A percentile compares a stretch with the other conserved stretches of the same genome.
Evolutionary conservation across 2,888 invertebrate genomes (phyloP).

Genomic region (Cotesia congregata): DNA sequence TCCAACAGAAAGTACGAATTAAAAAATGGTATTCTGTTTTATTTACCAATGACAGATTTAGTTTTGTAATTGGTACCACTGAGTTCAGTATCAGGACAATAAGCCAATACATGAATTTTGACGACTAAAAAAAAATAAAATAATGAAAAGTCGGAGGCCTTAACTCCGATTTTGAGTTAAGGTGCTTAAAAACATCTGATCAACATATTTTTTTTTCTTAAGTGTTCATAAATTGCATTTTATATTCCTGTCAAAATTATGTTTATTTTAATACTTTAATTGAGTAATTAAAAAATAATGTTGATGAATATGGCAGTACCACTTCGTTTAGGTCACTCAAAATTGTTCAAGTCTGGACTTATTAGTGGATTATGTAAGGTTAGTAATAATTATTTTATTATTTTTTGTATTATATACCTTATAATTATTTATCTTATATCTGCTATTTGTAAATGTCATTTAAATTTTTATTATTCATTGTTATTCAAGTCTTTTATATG

Average conservation of each 20-base stretch:
- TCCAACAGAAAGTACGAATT: too few species aligned
- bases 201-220: background rate
- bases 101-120: background rate
- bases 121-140: background rate
- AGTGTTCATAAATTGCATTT: background rate
- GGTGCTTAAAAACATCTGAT: background rate
- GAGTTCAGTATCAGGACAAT: background rate
- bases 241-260: background rate
- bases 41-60: background rate
- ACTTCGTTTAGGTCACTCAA: background rate
- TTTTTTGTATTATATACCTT: background rate
- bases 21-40: too few species aligned
- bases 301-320: slow-evolving; percentile 1
- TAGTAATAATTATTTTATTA: slow-evolving; percentile 50
- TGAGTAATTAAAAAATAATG: background rate
- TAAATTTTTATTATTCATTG: background rate
- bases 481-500: background rate
- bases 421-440: background rate
- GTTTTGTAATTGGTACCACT: background rate
- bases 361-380: slow-evolving; percentile 62
- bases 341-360: slow-evolving; percentile 23
- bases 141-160: background rate
- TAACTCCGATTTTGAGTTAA: background rate
- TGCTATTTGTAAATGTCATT: background rate
- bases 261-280: background rate